Base-by-base conservation (phyloP, 2,113 vertebrate species). In the Equus quagga region DNA sequence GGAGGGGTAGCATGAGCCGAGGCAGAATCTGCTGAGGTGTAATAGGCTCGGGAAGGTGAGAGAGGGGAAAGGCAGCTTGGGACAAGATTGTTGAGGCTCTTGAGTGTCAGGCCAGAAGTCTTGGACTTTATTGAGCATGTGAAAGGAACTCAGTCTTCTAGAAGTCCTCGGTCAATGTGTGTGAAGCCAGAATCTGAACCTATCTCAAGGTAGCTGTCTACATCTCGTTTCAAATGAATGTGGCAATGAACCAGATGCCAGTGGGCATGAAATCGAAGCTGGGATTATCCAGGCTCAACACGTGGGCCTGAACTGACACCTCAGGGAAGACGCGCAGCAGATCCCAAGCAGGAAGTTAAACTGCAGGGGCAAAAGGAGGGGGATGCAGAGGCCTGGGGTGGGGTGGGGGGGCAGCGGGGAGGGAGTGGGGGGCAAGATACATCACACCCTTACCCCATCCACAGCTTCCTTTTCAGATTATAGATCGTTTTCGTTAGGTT, bases 221-320 rank as follows among this genome's bases (percentile, higher is more conserved):
- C 19, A 8, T 92, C 69, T 92, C 69, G 7, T 28, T 60, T 58
- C 75, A 73, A 51, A 72, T 6, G 49, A 91, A 3, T 23, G 2
- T 33, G 79, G 83, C 28, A 2, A 8, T 41, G 69, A 31, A 54
- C 33, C 12, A 5, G 24, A 58, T 72, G 72, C 54, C 76, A 81
- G 23, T 3, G n/a, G 92, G 41, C 72, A 24, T 62, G 82, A 92
- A 49, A 78, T 28, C 0, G 15, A 94, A 96, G 41, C 58, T 83
- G 72, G 80, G 86, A 81, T 93, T 54, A 67, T 80, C 87, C 58
- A 60, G 64, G 93, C 78, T 98, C 86, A 79, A 64, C 51, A 85
- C 12, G 1, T n/a, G 81, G 81, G 62, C 44, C 67, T 51, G 49
- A 70, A 28, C 0, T 44, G 82, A 62, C 24, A 51, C 44, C 84